Conservation (phyloP, 2,797 vertebrate species). For the Microcaecilia unicolor region DNA sequence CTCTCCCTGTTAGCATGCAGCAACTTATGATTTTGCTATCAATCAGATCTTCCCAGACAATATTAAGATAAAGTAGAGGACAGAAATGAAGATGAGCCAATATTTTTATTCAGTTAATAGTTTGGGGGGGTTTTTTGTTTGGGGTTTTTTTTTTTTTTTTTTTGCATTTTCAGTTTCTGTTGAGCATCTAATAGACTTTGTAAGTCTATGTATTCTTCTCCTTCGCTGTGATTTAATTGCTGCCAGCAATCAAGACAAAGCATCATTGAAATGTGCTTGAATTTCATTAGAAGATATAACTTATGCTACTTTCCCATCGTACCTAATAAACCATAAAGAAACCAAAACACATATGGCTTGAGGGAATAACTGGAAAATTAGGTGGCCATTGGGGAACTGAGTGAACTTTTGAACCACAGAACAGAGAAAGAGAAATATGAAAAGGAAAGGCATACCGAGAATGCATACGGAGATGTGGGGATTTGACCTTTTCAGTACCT, state of each 20-base stretch:
- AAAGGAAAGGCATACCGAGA: conserved; percentile 60
- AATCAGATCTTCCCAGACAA: conserved; percentile 55
- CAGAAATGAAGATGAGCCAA: conserved; percentile 40
- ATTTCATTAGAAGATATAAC: conserved; percentile 79
- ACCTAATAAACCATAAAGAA: conserved; percentile 80
- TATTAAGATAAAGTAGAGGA: conserved; percentile 33
- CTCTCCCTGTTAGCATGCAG: conserved; percentile 66
- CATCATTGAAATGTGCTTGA: conserved; percentile 68
- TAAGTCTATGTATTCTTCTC: conserved; percentile 53
- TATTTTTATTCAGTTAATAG: conserved; percentile 41
- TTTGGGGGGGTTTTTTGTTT: conserved; percentile 11
- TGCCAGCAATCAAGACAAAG: conserved; percentile 66
- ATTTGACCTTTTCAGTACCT: conserved; percentile 59
- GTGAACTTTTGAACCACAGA: conserved; percentile 76
- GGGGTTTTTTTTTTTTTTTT: conserved; percentile 31
- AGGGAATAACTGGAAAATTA: conserved; percentile 78
- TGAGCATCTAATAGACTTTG: conserved; percentile 45
- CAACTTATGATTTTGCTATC: conserved; percentile 67
- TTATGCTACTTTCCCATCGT: conserved; percentile 74
- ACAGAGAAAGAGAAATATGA: conserved; percentile 63
- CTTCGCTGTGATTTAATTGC: conserved; percentile 65
- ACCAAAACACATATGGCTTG: conserved; percentile 77
- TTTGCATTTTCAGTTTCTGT: conserved; percentile 39
- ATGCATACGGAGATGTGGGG: conserved; percentile 50
- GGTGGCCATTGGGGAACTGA: conserved; percentile 71